These are phyloP conservation scores for Enteromius paludinosus DNA, from an alignment of 2,797 vertebrate genomes.

Conservation along the genomic window DNA sequence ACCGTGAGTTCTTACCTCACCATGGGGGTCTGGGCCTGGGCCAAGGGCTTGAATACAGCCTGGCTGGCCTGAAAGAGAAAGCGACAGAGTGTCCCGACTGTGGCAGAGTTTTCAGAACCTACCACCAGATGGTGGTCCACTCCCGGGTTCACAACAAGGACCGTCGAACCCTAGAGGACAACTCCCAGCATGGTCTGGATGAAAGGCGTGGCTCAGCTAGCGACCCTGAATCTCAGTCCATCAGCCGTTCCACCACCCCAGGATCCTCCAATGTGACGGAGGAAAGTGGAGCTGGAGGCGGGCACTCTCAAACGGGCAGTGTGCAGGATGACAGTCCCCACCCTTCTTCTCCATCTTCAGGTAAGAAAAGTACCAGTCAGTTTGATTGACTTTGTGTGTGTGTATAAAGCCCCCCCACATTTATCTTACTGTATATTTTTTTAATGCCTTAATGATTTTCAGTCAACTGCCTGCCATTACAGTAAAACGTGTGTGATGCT, in stretches of 20 bases:
- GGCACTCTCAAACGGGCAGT: constrained; percentile 94
- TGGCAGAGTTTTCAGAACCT: constrained; percentile 95
- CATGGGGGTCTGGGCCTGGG: constrained; percentile 77
- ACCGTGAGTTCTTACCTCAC: constrained; percentile 91
- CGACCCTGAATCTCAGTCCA: constrained; percentile 98
- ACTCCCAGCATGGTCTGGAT: constrained; percentile 83
- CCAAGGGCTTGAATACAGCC: constrained; percentile 89
- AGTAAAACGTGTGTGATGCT: neutral
- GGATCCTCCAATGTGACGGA: constrained; percentile 98
- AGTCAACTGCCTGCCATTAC: neutral
- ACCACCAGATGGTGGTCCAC: constrained; percentile 98
- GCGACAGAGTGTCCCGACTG: constrained; percentile 96
- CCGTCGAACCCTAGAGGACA: constrained; percentile 87
- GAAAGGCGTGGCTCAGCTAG: constrained; percentile 96
- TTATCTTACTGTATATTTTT: neutral
- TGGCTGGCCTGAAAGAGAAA: constrained; percentile 90
- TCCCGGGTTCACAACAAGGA: constrained; percentile 95
- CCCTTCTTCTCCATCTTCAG: constrained; percentile 97
- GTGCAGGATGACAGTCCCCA: constrained; percentile 98
- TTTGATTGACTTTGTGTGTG: neutral
- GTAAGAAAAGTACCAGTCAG: constrained; percentile 72
- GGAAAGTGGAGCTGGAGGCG: constrained; percentile 93
- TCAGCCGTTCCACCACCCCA: constrained; percentile 96
- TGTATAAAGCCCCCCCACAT: neutral
- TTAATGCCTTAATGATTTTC: neutral